Base-by-base conservation (phyloP, 2,888 invertebrate species). In the Acleris emargana region DNA sequence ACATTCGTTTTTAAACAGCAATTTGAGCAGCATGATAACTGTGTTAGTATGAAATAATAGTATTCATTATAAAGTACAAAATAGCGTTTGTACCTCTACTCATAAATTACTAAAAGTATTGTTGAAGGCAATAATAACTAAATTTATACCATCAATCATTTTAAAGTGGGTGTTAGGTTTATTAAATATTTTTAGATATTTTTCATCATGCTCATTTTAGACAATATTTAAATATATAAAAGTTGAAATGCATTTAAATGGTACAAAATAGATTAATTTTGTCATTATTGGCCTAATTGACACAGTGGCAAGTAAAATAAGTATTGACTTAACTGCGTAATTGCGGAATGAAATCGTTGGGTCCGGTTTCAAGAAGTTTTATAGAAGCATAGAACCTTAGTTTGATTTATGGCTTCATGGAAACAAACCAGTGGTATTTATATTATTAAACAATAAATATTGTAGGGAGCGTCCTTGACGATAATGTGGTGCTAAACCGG, bases 191-290 rank as follows among this genome's bases (percentile, higher is more conserved):
- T 67, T 72, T 64, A 71, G 64, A 59, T 62, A 64, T 66, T 55
- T 70, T 69, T 75, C 71, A 71, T 73, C 76, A 71, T 75, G 86
- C 87, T 89, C 88, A 89, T 75, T 71, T 80, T 86, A 83, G 88
- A 88, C 85, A 89, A 88, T 89, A 85, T 78, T 73, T 71, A 69
- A 89, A 87, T 89, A 85, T 77, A 72, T 72, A 72, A 68, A 77
- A 79, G 75, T 74, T 71, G 71, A 76, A 73, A 76, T 81, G 79
- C 79, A 83, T 82, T 80, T 78, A 69, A 79, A 84, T 80, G 86
- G 91, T 91, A 91, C 91, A 91, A 91, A 91, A 84, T 91, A 89
- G 86, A 77, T 74, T 73, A 79, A 80, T 73, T 73, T 69, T 71
- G 70, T 73, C 74, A 49, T 72, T 73, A 76, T 67, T 64, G 67